These are phyloP conservation scores for Sarcophaga subvicina DNA, from an alignment of 2,888 invertebrate species.

Conservation along the genomic window DNA sequence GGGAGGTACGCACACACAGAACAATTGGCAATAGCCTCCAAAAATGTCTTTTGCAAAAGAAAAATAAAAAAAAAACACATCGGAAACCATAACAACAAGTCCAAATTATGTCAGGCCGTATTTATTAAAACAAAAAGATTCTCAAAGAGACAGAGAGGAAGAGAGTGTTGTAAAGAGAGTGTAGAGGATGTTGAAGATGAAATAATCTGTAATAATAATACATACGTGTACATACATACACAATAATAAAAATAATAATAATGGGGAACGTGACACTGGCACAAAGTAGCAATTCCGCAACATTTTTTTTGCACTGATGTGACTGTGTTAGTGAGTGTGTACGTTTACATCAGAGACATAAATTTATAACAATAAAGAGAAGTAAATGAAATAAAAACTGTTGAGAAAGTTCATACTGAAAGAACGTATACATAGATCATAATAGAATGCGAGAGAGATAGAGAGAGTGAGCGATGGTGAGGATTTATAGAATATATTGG, in stretches of 20 bases:
- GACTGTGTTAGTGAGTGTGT: background rate
- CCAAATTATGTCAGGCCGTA: background rate
- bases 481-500: too few relatives aligned
- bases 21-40: background rate
- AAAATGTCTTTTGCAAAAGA: background rate
- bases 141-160: background rate
- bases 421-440: background rate
- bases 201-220: background rate
- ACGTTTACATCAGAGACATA: background rate
- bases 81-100: background rate
- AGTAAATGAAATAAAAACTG: background rate
- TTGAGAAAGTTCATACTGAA: background rate
- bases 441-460: too few relatives aligned
- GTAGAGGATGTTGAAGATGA: background rate
- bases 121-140: background rate
- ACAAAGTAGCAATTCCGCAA: background rate
- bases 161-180: background rate
- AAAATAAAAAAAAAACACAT: background rate
- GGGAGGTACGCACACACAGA: background rate
- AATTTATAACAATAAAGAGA: background rate
- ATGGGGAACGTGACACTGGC: slow-evolving; percentile 20
- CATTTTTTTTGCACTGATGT: background rate
- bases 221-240: too few relatives aligned
- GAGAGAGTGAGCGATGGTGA: too few relatives aligned
- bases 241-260: slow-evolving; percentile 6